Evolutionary conservation across 2,888 invertebrate genomes (phyloP).

Genomic region (Adineta ricciae): DNA sequence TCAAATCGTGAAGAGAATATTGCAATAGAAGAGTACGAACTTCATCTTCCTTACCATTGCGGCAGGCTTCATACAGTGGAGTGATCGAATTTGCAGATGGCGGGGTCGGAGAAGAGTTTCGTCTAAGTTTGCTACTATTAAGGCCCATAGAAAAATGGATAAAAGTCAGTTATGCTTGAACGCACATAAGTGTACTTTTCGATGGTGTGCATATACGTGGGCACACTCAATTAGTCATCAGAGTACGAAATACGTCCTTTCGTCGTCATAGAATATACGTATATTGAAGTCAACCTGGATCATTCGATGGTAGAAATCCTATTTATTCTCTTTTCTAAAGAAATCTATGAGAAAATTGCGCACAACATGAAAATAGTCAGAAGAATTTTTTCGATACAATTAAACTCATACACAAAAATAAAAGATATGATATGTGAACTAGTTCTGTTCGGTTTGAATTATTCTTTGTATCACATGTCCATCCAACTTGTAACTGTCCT

Average conservation of each 20-base stretch:
- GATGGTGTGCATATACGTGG: no score
- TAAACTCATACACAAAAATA: background rate
- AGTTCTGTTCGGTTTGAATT: background rate
- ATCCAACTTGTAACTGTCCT: background rate
- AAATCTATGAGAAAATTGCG: background rate
- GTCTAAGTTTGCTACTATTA: background rate
- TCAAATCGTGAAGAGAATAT: background rate
- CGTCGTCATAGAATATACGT: no score
- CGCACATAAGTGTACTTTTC: background rate
- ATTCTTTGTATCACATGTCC: background rate
- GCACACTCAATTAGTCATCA: no score
- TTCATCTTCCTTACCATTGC: background rate
- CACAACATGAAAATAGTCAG: background rate
- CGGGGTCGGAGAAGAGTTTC: no score
- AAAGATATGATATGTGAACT: background rate
- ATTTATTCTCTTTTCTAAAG: background rate
- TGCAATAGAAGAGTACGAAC: background rate
- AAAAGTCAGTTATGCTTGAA: background rate
- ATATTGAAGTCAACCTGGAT: no score
- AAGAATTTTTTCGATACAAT: background rate
- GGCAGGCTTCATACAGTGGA: background rate
- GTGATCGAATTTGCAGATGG: background rate
- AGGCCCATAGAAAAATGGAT: background rate
- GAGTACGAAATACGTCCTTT: no score
- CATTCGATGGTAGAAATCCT: background rate